Evolutionary conservation across 1,140 invertebrate species (phyloP).

Genomic region (Meloidogyne floridensis): DNA sequence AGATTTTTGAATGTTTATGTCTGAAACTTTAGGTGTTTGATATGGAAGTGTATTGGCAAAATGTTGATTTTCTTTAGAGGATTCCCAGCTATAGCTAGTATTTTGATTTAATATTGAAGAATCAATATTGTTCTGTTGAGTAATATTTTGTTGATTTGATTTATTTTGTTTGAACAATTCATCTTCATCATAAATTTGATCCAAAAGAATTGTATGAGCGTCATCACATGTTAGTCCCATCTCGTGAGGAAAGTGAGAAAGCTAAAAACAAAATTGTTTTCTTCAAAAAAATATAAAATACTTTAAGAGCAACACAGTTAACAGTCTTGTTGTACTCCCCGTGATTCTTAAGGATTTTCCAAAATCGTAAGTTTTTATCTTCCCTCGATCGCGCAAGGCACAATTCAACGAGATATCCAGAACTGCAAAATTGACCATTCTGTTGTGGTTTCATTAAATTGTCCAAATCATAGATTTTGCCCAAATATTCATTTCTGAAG

Average conservation of each 20-base stretch:
- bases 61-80: not conserved
- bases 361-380: not conserved
- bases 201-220: conserved; percentile 14
- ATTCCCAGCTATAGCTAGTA: not conserved
- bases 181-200: conserved; percentile 9
- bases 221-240: conserved; percentile 16
- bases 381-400: conserved; percentile 2
- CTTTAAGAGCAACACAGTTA: conserved; percentile 10
- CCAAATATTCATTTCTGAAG: not conserved
- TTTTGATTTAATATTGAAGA: not conserved
- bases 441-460: not conserved
- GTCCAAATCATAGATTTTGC: not conserved
- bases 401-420: conserved; percentile 16
- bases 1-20: not conserved
- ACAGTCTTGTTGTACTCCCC: conserved; percentile 13
- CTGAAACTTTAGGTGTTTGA: not conserved
- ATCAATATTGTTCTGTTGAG: not conserved
- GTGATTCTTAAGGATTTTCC: conserved; percentile 15
- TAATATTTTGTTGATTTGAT: not conserved
- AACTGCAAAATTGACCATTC: not conserved
- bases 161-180: not conserved
- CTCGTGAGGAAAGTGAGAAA: not conserved
- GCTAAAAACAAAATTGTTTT: not conserved
- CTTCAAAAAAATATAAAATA: not conserved
- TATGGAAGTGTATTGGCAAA: conserved; percentile 3